Base-by-base conservation (phyloP, 2,888 invertebrate genomes). In the Leptogaster cylindrica region DNA sequence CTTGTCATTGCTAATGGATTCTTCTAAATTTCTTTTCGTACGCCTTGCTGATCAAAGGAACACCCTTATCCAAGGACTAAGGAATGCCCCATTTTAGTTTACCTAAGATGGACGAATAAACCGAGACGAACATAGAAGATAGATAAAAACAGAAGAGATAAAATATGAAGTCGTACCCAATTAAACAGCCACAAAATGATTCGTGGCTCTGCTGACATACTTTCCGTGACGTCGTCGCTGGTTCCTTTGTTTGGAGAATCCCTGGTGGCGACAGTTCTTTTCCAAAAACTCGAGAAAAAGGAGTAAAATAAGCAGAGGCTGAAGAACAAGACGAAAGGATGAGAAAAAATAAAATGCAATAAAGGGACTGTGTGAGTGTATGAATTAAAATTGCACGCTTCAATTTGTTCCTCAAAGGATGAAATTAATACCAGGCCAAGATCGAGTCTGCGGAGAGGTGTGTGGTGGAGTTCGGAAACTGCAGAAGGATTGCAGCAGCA, bases 1-100 rank as follows among this genome's bases (percentile, higher is more conserved):
- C 46, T 46, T 46, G 18, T 46, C n/a, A 39, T 23, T 55, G 39
- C 55, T 55, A 55, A 39, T 55, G 55, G 39, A 36, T 55, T 55
- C 39, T 14, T 12, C 14, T 12, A 36, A 23, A 55, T 36, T 36
- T 12, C 20, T 12, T 55, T 20, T 25, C 55, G 23, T 39, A 14
- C 8, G 55, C 20, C n/a, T 33, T 23, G 23, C 36, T 20, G 55
- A 55, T 55, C 55, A 55, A 39, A 55, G 36, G 6, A 33, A 23
- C 33, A 27, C 12, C 28, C 5, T 50, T 14, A 7, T 5, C 55
- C 31, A 8, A 14, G 36, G 25, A 20, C 8, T 39, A 20, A 14
- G 18, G 55, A 25, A 0, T 10, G 31, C 16, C 31, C 51, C 25
- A 51, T 18, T 55, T 39, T 10, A 52, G 36, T 33, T 52, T 36